Evolutionary conservation across 2,113 vertebrate genomes (phyloP).

Genomic region (Etheostoma spectabile): DNA sequence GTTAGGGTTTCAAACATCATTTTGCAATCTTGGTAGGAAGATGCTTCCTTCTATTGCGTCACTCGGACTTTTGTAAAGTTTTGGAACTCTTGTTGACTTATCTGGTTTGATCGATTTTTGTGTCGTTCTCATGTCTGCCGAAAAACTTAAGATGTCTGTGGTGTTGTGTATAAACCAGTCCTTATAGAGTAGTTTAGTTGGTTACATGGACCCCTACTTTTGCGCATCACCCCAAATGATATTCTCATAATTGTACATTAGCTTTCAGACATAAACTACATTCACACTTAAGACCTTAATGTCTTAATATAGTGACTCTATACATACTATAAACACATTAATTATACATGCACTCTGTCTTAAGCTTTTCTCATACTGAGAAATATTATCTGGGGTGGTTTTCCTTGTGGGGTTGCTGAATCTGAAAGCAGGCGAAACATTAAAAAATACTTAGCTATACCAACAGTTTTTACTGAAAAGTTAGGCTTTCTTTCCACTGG

Average conservation of each 20-base stretch:
- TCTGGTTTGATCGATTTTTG: slow-evolving; percentile 16
- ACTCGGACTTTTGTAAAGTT: slow-evolving; percentile 31
- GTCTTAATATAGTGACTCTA: neutral
- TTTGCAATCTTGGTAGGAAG: slow-evolving; percentile 35
- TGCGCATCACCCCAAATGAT: slow-evolving; percentile 51
- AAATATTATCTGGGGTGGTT: slow-evolving; percentile 53
- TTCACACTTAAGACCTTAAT: neutral
- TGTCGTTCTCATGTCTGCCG: slow-evolving; percentile 26
- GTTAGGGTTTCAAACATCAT: slow-evolving; percentile 9
- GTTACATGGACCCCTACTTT: slow-evolving; percentile 2
- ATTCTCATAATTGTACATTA: slow-evolving; percentile 30
- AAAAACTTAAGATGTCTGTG: slow-evolving; percentile 29
- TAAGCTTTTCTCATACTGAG: slow-evolving; percentile 2
- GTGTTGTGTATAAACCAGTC: slow-evolving; percentile 13
- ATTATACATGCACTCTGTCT: neutral
- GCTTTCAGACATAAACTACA: neutral
- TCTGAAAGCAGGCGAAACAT: slow-evolving; percentile 11
- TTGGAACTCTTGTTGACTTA: slow-evolving; percentile 38
- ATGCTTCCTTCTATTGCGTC: slow-evolving; percentile 22
- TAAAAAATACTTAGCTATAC: neutral
- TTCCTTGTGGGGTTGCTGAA: slow-evolving; percentile 30
- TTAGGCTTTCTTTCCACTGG: slow-evolving; percentile 58
- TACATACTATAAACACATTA: neutral
- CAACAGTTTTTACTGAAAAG: slow-evolving; percentile 14
- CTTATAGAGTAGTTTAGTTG: neutral